These are phyloP conservation scores for Pseudomyrmex gracilis DNA, from an alignment of 1,140 invertebrate species.

Conservation along the genomic window DNA sequence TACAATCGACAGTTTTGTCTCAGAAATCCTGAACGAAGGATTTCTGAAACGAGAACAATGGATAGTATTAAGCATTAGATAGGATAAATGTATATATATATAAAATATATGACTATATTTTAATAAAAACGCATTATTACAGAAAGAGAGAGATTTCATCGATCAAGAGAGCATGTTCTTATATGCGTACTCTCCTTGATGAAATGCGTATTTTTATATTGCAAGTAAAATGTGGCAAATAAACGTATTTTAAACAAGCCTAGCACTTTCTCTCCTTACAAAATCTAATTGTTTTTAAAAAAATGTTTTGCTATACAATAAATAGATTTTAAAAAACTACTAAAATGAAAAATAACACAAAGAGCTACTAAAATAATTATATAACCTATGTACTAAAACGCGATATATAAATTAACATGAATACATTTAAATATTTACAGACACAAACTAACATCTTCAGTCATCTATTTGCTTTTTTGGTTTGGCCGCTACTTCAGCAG, in stretches of 20 bases:
- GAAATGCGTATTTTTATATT: constrained; percentile 81
- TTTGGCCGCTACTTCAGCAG: constrained; percentile 75
- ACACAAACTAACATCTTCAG: constrained; percentile 33
- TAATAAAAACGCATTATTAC: constrained; percentile 80
- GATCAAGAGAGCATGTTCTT: constrained; percentile 77
- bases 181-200: constrained; percentile 81
- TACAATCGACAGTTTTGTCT: constrained; percentile 79
- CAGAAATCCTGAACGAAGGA: constrained; percentile 74
- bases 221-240: constrained; percentile 79
- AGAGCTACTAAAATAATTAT: constrained; percentile 1
- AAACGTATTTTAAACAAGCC: constrained; percentile 74
- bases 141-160: constrained; percentile 67
- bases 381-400: constrained; percentile 15
- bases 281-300: not conserved
- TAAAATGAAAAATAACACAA: constrained; percentile 28
- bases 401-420: constrained; percentile 41
- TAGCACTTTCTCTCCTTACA: constrained; percentile 33
- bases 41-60: constrained; percentile 78
- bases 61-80: constrained; percentile 71
- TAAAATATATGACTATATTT: constrained; percentile 76
- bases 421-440: constrained; percentile 25
- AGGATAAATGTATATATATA: constrained; percentile 84
- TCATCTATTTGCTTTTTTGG: constrained; percentile 75
- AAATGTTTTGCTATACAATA: constrained; percentile 36
- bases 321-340: constrained; percentile 44